Conservation (phyloP, 2,888 invertebrate genomes). For the Aspidiotus rigidus region DNA sequence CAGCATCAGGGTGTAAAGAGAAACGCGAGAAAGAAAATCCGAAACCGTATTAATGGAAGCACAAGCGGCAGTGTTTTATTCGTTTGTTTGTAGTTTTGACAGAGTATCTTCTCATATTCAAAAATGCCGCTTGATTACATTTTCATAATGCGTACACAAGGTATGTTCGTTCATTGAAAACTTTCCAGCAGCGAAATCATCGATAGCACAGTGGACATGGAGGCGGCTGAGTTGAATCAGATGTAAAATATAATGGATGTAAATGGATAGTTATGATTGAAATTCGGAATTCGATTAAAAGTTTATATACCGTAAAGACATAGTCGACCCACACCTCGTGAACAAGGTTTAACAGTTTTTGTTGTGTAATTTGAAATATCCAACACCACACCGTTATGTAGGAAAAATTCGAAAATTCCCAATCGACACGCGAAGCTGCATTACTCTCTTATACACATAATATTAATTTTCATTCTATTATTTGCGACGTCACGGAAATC, state of each 20-base stretch:
- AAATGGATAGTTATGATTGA: constrained; percentile 31
- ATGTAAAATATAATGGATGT: constrained; percentile 27
- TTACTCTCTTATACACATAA: constrained; percentile 14
- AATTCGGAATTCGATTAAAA: constrained; percentile 27
- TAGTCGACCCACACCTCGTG: neutral
- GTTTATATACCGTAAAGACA: neutral
- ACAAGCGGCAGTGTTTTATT: constrained; percentile 7
- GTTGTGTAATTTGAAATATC: constrained; percentile 5
- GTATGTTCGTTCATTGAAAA: constrained; percentile 1
- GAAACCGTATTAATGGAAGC: constrained; percentile 17
- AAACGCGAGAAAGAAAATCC: neutral
- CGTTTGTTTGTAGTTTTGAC: constrained; percentile 29
- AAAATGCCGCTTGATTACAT: constrained; percentile 26
- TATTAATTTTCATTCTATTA: constrained; percentile 23
- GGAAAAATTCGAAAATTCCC: constrained; percentile 11
- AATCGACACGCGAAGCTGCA: neutral
- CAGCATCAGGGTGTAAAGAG: neutral
- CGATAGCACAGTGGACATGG: neutral
- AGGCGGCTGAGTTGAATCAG: constrained; percentile 12
- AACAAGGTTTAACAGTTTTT: neutral
- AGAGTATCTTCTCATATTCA: constrained; percentile 12
- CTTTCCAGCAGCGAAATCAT: constrained; percentile 6
- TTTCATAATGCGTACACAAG: constrained; percentile 10
- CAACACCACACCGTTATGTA: too few relatives aligned
- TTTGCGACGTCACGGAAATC: constrained; percentile 9